Evolutionary conservation across 37 sponge, comb jelly and placozoan genomes (phyloP), one percentile per base, ranked within the genome.

Genomic region (Ianthella basta): DNA sequence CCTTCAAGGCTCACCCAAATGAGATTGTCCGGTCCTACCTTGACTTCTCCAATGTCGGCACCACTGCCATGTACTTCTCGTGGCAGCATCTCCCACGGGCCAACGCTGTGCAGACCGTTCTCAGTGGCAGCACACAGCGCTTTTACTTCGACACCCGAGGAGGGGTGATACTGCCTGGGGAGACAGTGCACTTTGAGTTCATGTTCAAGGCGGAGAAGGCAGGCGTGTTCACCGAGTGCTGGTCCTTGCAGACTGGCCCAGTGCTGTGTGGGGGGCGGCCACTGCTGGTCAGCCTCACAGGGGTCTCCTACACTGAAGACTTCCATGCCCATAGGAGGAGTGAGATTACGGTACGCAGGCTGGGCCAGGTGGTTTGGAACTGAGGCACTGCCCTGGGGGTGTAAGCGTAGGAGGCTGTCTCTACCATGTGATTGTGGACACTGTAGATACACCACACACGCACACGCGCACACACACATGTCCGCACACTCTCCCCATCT

Each of bases 141-240:
- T 98, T 98, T 82, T 98, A 96, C 60, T 98, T 98, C 60, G 94
- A 96, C 78, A 94, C 92, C 33, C 88, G 89, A 82, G 94, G 89
- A 85, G 97, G 95, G 61, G 96, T 96, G n/a, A 66, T 98, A 13
- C 88, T 91, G 54, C 99, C 99, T 18, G 95, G 90, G 13, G 86
- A 94, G 66, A 66, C 66, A 25, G 21, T 92, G 34, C 54, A 83
- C 33, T 86, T 98, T 65, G 92, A 92, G 27, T 93, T 98, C 55
- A 84, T 89, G 21, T 98, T 98, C 90, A 96, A 96, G 91, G 91
- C 96, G n/a, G 69, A 83, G 37, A 88, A 90, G 36, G 59, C 91
- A 81, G 99, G 99, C 12, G 88, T 98, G 38, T 98, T 91, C 90
- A 66, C 89, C 20, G 99, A 98, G 72, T 83, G 82, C 14, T 98